These are phyloP conservation scores for Antigone vipio DNA, from an alignment of 2,113 vertebrate species.

Conservation along the genomic window DNA sequence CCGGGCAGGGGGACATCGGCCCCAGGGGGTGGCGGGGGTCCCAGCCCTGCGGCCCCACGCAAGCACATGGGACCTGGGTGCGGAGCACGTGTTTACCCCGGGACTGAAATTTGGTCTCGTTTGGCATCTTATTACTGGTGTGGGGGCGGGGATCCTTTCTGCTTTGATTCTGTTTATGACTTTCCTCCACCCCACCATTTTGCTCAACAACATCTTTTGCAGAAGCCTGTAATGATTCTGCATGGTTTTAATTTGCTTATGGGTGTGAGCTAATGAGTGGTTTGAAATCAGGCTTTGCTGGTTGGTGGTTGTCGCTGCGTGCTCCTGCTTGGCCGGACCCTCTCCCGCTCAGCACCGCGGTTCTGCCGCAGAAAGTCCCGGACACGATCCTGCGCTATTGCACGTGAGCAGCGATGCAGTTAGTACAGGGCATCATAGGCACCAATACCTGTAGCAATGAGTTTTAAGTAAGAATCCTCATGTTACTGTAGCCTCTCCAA, in stretches of 20 bases:
- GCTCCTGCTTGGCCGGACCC: not conserved
- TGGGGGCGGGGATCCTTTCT: not conserved
- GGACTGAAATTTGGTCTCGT: no score
- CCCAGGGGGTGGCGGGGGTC: not conserved
- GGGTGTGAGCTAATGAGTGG: not conserved
- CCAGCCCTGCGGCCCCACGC: not conserved
- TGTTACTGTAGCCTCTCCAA: not conserved
- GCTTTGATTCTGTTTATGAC: not conserved
- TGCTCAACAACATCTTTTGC: not conserved
- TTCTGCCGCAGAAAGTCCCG: accelerated
- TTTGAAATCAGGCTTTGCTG: not conserved
- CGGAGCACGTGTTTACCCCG: accelerated
- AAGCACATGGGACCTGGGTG: not conserved
- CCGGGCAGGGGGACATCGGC: accelerated
- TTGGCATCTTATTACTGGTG: not conserved
- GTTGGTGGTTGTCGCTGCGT: accelerated
- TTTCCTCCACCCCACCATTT: not conserved
- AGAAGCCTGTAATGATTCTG: not conserved
- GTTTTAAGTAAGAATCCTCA: not conserved
- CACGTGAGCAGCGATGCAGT: accelerated
- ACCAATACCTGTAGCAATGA: accelerated
- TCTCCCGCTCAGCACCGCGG: not conserved
- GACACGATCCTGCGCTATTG: accelerated
- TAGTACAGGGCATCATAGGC: not conserved
- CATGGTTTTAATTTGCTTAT: not conserved